phyloP scores from a whole-genome alignment of 2,113 vertebrate species.

The Chloropsis hardwickii region DNA sequence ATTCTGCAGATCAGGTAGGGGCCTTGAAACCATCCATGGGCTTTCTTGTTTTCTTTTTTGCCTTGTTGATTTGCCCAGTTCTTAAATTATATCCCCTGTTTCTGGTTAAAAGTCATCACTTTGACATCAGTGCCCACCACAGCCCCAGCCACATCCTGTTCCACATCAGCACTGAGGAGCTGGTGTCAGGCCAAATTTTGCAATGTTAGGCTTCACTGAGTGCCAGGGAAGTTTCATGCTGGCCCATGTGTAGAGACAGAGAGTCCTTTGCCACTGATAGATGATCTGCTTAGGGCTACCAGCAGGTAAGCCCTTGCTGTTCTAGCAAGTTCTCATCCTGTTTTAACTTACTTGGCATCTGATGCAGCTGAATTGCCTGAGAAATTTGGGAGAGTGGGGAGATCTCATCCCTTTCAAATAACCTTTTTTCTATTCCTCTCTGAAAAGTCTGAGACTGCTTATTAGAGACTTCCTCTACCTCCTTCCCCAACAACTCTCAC shows the following conservation, averaged over 20 bases:
- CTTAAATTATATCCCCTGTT: background rate
- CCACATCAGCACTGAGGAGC: fast-evolving
- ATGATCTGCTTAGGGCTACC: background rate
- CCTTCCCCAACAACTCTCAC: background rate
- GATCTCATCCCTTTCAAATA: background rate
- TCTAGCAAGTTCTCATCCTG: background rate
- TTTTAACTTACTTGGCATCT: background rate
- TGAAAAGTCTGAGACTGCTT: background rate
- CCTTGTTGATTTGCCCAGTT: background rate
- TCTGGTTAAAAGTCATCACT: background rate
- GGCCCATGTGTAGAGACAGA: background rate
- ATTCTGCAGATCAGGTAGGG: background rate
- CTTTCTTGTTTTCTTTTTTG: background rate
- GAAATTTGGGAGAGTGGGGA: background rate
- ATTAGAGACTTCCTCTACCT: background rate
- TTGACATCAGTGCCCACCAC: background rate
- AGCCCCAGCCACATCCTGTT: background rate
- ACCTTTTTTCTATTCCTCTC: background rate
- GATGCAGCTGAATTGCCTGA: background rate
- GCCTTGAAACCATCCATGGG: background rate
- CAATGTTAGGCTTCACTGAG: background rate
- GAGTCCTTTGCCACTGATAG: background rate
- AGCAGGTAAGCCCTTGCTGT: background rate
- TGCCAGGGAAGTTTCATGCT: background rate
- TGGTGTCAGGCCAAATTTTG: background rate